phyloP scores from a whole-genome alignment of 1,140 invertebrate species.

The Manduca sexta region DNA sequence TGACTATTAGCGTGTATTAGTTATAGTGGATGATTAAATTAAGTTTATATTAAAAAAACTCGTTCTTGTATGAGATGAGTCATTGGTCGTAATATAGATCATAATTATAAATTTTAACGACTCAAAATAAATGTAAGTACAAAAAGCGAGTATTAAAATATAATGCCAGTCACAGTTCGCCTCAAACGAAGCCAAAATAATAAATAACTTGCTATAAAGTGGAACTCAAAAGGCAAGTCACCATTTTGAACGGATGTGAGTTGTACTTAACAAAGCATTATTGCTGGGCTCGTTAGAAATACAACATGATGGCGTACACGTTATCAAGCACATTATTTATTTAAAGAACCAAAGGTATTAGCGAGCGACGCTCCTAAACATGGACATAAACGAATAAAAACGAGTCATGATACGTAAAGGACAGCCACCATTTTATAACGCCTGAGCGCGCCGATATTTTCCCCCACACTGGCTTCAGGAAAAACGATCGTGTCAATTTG shows the following conservation, averaged over 20 bases:
- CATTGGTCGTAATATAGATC: no score
- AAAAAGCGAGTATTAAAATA: neutral
- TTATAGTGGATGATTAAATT: no score
- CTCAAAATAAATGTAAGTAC: no score
- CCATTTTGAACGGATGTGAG: conserved; percentile 76
- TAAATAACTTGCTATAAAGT: neutral
- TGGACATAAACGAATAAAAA: conserved; percentile 52
- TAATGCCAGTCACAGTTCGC: neutral
- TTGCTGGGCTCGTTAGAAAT: conserved; percentile 34
- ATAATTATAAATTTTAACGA: no score
- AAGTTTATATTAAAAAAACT: no score
- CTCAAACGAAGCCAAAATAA: neutral
- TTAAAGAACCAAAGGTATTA: conserved; percentile 30
- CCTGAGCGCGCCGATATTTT: conserved; percentile 68
- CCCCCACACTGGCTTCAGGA: conserved; percentile 68
- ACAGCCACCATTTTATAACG: conserved; percentile 73
- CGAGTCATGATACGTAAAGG: conserved; percentile 59
- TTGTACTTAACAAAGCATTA: conserved; percentile 66
- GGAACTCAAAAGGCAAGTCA: conserved; percentile 69
- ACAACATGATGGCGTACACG: conserved; percentile 33
- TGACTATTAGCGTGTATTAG: no score
- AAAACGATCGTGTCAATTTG: conserved; percentile 74
- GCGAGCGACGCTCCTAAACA: conserved; percentile 19
- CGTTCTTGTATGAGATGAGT: no score
- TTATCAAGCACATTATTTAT: conserved; percentile 35